Conservation (phyloP, 2,888 invertebrate species). For the Pandemis cinnamomeana region DNA sequence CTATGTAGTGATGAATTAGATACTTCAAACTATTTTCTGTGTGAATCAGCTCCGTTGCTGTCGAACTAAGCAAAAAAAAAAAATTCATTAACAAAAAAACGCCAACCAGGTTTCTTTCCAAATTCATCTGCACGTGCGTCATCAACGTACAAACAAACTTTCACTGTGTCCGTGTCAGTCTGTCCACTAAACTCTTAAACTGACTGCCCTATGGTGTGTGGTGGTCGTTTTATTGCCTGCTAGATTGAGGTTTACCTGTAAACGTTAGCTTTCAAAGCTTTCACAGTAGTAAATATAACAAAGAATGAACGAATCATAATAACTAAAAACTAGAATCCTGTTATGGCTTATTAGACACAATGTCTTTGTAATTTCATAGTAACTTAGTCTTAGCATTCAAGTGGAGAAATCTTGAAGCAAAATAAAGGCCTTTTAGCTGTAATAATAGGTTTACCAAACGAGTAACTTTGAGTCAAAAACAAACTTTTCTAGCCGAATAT, state of each 20-base stretch:
- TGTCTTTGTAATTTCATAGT: not conserved
- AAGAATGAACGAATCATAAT: not conserved
- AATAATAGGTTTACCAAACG: no score
- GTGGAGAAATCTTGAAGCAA: no score
- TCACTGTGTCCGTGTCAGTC: constrained; percentile 29
- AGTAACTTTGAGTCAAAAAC: no score
- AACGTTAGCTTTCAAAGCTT: constrained; percentile 3
- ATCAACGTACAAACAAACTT: constrained; percentile 31
- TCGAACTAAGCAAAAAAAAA: not conserved
- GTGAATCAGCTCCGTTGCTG: not conserved
- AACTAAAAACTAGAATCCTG: not conserved
- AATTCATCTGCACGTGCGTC: constrained; percentile 32
- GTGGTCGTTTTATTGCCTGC: not conserved
- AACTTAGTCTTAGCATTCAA: no score
- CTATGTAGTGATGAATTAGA: no score
- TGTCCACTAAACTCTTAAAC: not conserved
- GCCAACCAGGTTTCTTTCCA: constrained; percentile 35
- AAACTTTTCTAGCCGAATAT: no score
- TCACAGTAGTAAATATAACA: constrained; percentile 4
- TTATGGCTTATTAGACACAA: not conserved
- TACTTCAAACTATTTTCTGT: not conserved
- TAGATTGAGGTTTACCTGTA: not conserved
- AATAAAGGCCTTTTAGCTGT: no score
- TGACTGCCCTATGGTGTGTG: constrained; percentile 3
- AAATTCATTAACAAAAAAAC: not conserved